Percentiles rank a stretch among this genome's conserved stretches.
Conservation (phyloP, 1,140 invertebrate species). For the Diabrotica undecimpunctata region DNA sequence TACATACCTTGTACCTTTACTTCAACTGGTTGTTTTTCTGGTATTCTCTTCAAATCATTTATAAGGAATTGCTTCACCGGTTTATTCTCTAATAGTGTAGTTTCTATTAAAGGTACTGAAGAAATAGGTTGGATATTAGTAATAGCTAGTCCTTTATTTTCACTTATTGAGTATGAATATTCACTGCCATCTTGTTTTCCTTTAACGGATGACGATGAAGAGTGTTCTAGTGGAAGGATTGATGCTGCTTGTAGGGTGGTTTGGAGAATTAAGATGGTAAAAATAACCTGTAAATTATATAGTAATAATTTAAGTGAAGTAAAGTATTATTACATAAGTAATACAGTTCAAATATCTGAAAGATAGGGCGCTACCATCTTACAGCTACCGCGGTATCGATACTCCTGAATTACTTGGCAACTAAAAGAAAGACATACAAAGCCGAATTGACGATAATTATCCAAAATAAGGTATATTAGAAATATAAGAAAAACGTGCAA, state of each 20-base stretch:
- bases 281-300: constrained; percentile 3
- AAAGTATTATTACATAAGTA: background rate
- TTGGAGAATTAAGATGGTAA: constrained; percentile 9
- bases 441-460: too few relatives aligned
- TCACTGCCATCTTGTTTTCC: constrained; percentile 28
- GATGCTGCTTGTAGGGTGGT: constrained; percentile 12
- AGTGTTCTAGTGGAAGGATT: constrained; percentile 21
- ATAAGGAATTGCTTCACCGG: background rate
- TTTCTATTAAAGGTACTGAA: background rate
- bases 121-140: background rate
- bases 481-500: too few relatives aligned
- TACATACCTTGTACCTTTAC: background rate
- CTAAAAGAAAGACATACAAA: background rate
- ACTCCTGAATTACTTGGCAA: background rate
- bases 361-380: too few relatives aligned
- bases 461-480: too few relatives aligned
- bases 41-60: background rate
- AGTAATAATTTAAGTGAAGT: background rate
- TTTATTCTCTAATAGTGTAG: background rate
- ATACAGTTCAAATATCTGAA: background rate
- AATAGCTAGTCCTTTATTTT: constrained; percentile 22
- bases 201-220: constrained; percentile 23
- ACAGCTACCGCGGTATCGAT: background rate
- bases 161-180: constrained; percentile 30
- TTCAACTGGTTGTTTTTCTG: background rate